phyloP scores from a whole-genome alignment of 2,888 invertebrate genomes.

The Aphodius granarius region DNA sequence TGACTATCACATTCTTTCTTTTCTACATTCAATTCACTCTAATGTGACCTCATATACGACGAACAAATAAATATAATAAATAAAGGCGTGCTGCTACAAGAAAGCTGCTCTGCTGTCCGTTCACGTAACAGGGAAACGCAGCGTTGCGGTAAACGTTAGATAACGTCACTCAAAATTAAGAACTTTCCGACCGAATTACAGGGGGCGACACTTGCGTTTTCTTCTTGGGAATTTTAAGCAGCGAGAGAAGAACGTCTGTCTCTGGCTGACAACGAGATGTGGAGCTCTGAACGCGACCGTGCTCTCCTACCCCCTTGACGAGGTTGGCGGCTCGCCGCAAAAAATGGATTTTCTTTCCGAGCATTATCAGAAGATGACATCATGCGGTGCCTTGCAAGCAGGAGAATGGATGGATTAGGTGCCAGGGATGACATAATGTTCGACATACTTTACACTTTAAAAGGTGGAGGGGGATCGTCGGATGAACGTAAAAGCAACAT shows the following conservation, averaged over 20 bases:
- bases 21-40: no score
- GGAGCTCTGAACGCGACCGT: background rate
- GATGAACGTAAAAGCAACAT: background rate
- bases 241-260: background rate
- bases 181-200: constrained; percentile 26
- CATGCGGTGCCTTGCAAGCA: background rate
- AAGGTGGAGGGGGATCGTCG: background rate
- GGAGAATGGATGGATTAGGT: background rate
- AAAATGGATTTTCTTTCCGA: background rate
- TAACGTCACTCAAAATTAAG: constrained; percentile 30
- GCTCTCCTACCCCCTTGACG: background rate
- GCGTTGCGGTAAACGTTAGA: constrained; percentile 20
- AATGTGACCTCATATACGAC: no score
- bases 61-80: background rate
- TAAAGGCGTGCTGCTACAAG: background rate
- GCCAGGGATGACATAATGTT: background rate
- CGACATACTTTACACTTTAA: background rate
- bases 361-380: background rate
- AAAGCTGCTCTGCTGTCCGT: background rate
- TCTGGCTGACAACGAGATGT: background rate
- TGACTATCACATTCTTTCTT: no score
- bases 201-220: constrained; percentile 15
- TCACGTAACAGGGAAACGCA: constrained; percentile 5
- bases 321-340: background rate
- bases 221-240: constrained; percentile 21